Percentiles rank a stretch among this genome's conserved stretches.
Conservation (phyloP, 2,113 vertebrate species). For the Chaetorhynchus papuensis region DNA sequence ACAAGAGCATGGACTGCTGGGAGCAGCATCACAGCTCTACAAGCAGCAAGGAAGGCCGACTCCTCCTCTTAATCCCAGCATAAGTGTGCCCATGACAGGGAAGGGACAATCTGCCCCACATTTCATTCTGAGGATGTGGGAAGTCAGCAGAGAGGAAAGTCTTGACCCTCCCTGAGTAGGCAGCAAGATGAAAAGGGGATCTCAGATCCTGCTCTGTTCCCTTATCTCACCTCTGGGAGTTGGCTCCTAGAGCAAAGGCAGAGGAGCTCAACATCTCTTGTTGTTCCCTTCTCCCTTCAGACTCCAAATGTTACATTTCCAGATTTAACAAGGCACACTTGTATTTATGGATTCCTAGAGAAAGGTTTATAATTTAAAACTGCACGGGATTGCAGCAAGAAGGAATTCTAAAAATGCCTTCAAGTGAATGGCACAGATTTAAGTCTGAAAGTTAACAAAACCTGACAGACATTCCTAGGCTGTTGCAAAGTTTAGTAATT, state of each 20-base stretch:
- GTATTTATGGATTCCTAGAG: background rate
- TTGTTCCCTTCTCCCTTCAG: background rate
- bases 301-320: conserved; percentile 15
- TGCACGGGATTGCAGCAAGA: background rate
- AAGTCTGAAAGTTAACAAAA: background rate
- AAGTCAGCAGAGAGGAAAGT: background rate
- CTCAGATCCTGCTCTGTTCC: background rate
- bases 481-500: background rate
- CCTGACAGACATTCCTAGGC: background rate
- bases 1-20: background rate
- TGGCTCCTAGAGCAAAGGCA: background rate
- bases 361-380: background rate
- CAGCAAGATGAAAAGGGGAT: background rate
- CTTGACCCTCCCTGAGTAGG: background rate
- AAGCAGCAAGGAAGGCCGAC: background rate
- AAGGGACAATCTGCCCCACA: background rate
- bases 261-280: background rate
- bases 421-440: background rate
- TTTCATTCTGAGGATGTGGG: background rate
- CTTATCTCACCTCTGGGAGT: background rate
- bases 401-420: background rate
- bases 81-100: background rate
- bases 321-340: background rate
- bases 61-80: background rate
- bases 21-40: background rate